phyloP scores from a whole-genome alignment of 37 sponge, comb jelly and placozoan species.

The Spongia lamella region DNA sequence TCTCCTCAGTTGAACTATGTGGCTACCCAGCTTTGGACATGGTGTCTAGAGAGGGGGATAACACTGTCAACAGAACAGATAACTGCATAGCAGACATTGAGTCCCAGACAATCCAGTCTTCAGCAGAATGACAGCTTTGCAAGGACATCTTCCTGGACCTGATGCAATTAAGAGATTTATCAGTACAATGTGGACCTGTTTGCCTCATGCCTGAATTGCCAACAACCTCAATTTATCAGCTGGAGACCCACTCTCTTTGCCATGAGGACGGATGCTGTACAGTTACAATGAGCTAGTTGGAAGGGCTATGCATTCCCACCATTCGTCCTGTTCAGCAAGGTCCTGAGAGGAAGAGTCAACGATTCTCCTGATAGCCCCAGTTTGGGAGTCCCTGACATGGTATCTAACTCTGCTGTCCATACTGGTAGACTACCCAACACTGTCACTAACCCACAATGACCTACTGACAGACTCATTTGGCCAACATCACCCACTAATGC shows the following conservation, averaged over 20 bases:
- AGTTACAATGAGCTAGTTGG: constrained; percentile 6
- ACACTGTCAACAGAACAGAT: constrained; percentile 28
- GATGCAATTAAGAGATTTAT: no score
- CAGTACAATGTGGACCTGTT: no score
- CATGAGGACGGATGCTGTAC: constrained; percentile 40
- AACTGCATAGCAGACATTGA: no score
- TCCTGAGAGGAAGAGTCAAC: constrained; percentile 13
- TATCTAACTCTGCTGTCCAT: constrained; percentile 35
- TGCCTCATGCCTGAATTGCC: constrained; percentile 51
- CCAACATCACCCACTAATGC: constrained; percentile 1
- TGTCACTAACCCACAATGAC: background rate
- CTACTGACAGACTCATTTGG: constrained; percentile 29
- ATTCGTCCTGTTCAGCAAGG: constrained; percentile 42
- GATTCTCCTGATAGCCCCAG: constrained; percentile 37
- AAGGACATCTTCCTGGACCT: no score
- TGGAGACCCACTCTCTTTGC: constrained; percentile 46
- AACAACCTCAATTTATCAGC: constrained; percentile 30
- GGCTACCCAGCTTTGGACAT: constrained; percentile 38
- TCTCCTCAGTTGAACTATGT: background rate
- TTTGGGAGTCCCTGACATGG: constrained; percentile 42
- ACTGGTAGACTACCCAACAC: constrained; percentile 12
- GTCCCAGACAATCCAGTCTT: no score
- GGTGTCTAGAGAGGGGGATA: constrained; percentile 48
- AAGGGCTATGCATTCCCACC: no score
- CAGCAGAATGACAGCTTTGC: no score